phyloP scores from a whole-genome alignment of 2,113 vertebrate genomes.

The Paramormyrops kingsleyae region DNA sequence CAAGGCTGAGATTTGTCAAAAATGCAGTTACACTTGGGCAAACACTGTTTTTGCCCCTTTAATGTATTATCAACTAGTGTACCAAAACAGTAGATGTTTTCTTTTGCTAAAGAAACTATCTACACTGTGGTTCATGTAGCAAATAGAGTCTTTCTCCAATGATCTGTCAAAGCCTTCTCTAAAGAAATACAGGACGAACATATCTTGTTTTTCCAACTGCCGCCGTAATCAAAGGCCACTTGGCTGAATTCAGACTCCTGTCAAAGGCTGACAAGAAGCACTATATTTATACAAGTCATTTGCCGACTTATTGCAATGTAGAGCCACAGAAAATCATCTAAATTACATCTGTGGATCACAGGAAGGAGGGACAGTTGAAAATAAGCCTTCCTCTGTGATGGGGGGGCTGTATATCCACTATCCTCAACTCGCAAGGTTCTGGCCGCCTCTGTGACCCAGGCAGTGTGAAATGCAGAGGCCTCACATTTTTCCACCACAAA shows the following conservation, averaged over 20 bases:
- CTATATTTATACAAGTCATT: conserved; percentile 36
- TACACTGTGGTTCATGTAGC: neutral
- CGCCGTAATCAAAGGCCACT: neutral
- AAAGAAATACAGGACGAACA: neutral
- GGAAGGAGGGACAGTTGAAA: conserved; percentile 12
- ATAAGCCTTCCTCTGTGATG: conserved; percentile 30
- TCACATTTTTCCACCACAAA: conserved; percentile 29
- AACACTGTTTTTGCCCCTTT: neutral
- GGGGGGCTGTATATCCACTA: conserved; percentile 4
- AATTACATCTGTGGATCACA: conserved; percentile 38
- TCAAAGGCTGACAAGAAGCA: conserved; percentile 5
- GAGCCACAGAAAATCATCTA: conserved; percentile 36
- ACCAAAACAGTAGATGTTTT: neutral
- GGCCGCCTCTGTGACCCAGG: conserved; percentile 3
- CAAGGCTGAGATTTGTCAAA: neutral
- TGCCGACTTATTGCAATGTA: conserved; percentile 16
- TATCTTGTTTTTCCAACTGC: neutral
- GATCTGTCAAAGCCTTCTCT: neutral
- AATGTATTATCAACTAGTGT: neutral
- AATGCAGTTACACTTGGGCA: neutral
- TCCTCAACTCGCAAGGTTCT: conserved; percentile 18
- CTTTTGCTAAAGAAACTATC: neutral
- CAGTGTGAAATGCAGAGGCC: conserved; percentile 39
- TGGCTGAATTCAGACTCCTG: neutral
- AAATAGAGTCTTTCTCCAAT: neutral